Evolutionary conservation across 2,797 vertebrate genomes (phyloP).

Genomic region (Aulostomus chinensis): DNA sequence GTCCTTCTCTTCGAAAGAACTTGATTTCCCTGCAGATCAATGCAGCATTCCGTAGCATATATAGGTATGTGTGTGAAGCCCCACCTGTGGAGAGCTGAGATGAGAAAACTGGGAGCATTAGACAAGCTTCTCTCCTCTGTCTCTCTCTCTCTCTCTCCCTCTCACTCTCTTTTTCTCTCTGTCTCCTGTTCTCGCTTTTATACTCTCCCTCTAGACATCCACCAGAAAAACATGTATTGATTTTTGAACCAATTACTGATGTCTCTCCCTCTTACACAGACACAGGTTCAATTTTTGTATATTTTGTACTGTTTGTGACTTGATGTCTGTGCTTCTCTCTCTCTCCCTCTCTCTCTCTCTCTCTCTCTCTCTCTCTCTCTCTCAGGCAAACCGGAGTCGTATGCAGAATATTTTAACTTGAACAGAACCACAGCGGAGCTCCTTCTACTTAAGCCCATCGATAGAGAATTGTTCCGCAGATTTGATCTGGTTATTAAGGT

Average conservation of each 20-base stretch:
- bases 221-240: conserved; percentile 42
- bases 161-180: neutral
- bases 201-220: conserved; percentile 12
- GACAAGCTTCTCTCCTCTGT: too few relatives aligned
- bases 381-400: conserved; percentile 91
- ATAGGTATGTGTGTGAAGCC: conserved; percentile 4
- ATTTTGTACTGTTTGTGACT: neutral
- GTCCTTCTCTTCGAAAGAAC: conserved; percentile 19
- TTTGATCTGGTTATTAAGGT: conserved; percentile 99
- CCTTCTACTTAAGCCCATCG: conserved; percentile 87
- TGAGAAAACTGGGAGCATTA: conserved; percentile 61
- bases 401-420: conserved; percentile 88
- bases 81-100: conserved; percentile 57
- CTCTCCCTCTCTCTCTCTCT: neutral
- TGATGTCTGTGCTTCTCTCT: neutral
- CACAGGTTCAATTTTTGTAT: neutral
- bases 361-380: neutral
- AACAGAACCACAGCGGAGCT: conserved; percentile 91
- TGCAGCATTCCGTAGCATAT: conserved; percentile 31
- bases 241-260: conserved; percentile 46
- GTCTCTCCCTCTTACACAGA: conserved; percentile 3
- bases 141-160: neutral
- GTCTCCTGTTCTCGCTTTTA: neutral
- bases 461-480: conserved; percentile 89
- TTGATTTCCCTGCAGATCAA: conserved; percentile 64